A percentile compares a stretch with the other conserved stretches of the same genome.
These are phyloP conservation scores for Limnephilus lunatus DNA, from an alignment of 2,888 invertebrate genomes.

Conservation along the genomic window DNA sequence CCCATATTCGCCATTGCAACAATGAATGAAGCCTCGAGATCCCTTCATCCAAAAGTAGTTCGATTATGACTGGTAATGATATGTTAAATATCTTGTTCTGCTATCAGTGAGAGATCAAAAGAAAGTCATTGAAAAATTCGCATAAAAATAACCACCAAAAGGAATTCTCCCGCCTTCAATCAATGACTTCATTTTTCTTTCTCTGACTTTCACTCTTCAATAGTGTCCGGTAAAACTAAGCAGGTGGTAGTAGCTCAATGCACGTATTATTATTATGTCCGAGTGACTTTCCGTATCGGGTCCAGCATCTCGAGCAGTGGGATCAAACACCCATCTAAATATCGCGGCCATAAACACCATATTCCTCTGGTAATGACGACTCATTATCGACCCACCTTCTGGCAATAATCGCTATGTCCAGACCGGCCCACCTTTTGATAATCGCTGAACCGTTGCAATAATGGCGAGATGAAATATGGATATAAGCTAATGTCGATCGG, in stretches of 20 bases:
- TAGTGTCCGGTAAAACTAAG: background rate
- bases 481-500: background rate
- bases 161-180: background rate
- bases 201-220: background rate
- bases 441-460: background rate
- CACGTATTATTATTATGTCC: background rate
- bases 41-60: no score
- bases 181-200: background rate
- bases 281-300: background rate
- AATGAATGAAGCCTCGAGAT: background rate
- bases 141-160: background rate
- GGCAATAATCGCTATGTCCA: background rate
- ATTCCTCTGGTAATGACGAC: conserved; percentile 45
- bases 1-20: background rate
- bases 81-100: background rate
- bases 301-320: background rate
- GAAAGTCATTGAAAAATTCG: background rate
- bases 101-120: background rate
- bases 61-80: background rate
- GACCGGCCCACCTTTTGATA: conserved; percentile 46
- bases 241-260: background rate
- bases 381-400: conserved; percentile 56
- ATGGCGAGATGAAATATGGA: background rate
- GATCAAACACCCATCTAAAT: conserved; percentile 15
- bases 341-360: conserved; percentile 46